Percentiles rank a stretch among this genome's conserved stretches.
These are phyloP conservation scores for Pipra filicauda DNA, from an alignment of 2,113 vertebrate species.

Conservation along the genomic window DNA sequence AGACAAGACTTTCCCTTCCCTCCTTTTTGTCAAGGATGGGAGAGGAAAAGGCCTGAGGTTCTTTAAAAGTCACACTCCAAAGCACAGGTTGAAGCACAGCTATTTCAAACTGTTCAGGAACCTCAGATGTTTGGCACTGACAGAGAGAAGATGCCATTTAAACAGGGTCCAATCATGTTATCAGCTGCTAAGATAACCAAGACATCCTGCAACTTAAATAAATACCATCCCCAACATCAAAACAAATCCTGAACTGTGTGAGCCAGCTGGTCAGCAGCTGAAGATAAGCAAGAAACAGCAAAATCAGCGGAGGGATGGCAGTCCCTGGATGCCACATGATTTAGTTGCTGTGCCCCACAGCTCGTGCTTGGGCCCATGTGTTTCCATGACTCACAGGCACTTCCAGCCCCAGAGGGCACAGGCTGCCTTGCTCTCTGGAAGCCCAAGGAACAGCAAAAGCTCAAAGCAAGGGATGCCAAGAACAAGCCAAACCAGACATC, in stretches of 20 bases:
- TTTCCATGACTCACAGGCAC: not conserved
- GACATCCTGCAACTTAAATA: not conserved
- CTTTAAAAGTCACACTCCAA: not conserved
- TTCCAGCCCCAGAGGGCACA: not conserved
- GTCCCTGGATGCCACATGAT: rapidly evolving
- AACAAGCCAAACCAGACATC: not conserved
- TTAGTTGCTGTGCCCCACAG: not conserved
- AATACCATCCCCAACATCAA: not conserved
- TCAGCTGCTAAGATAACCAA: not conserved
- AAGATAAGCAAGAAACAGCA: not conserved
- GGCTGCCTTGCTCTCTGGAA: not conserved
- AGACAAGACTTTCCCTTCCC: not conserved
- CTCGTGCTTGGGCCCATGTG: not conserved
- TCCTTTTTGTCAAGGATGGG: not conserved
- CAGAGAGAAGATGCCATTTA: not conserved
- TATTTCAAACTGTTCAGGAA: not conserved
- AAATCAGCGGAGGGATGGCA: not conserved
- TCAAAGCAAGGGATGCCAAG: not conserved
- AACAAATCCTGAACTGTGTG: not conserved
- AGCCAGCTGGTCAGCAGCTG: not conserved
- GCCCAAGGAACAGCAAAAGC: not conserved
- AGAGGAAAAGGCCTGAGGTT: not conserved
- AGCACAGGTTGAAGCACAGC: not conserved
- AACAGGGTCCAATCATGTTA: not conserved
- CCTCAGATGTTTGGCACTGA: not conserved